A percentile compares a stretch with the other conserved stretches of the same genome.
These are phyloP conservation scores for Brachypterus glaber DNA, from an alignment of 2,888 invertebrate species.

Conservation along the genomic window DNA sequence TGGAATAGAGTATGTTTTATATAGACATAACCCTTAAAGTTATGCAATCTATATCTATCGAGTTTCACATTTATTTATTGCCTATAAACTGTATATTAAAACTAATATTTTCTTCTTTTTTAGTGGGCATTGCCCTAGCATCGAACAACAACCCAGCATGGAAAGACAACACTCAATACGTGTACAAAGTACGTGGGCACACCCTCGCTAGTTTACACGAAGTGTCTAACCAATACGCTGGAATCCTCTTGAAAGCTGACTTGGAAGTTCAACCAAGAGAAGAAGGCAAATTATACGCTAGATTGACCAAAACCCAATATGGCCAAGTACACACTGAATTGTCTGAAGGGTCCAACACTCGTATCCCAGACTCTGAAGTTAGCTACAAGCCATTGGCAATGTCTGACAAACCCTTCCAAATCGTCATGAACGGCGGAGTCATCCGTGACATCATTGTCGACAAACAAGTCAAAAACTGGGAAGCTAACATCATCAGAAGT, in stretches of 20 bases:
- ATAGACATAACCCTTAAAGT: too few relatives aligned
- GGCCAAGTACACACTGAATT: slow-evolving; percentile 41
- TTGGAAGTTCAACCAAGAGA: slow-evolving; percentile 46
- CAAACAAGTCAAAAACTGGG: slow-evolving; percentile 45
- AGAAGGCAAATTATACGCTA: slow-evolving; percentile 38
- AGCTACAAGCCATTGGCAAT: slow-evolving; percentile 45
- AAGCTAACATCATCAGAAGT: slow-evolving; percentile 59
- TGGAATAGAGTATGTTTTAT: too few relatives aligned
- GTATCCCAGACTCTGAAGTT: slow-evolving; percentile 41
- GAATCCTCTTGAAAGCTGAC: slow-evolving; percentile 45
- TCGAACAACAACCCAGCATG: slow-evolving; percentile 39
- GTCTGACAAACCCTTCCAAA: slow-evolving; percentile 50
- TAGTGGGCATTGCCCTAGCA: slow-evolving; percentile 32
- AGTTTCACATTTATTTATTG: too few relatives aligned
- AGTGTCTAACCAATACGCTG: slow-evolving; percentile 44
- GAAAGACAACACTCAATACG: slow-evolving; percentile 48
- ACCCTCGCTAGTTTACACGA: slow-evolving; percentile 51
- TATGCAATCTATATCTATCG: too few relatives aligned
- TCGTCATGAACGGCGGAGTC: slow-evolving; percentile 50
- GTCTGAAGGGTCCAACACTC: slow-evolving; percentile 40
- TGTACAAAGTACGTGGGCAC: slow-evolving; percentile 44
- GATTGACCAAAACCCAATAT: slow-evolving; percentile 43
- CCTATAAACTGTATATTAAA: too few relatives aligned
- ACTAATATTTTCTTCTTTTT: slow-evolving; percentile 5
- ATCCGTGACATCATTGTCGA: slow-evolving; percentile 49